Base-by-base conservation (phyloP, 2,113 vertebrate genomes). In the Madoqua kirkii region DNA sequence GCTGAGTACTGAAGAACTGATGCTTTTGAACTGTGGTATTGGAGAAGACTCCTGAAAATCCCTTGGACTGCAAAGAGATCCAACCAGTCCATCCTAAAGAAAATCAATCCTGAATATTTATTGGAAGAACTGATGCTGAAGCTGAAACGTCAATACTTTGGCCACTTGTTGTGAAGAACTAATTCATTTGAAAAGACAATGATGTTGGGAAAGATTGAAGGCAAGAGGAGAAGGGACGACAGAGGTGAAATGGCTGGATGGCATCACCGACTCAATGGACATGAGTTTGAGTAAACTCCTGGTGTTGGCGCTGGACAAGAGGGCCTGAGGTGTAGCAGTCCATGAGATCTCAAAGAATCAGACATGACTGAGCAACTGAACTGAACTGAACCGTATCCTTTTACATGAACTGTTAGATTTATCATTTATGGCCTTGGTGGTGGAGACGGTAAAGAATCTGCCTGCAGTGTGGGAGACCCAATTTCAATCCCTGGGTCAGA, bases 151-250 rank as follows among this genome's bases (percentile, higher is more conserved):
- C 4, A 71, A 36, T 40, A 71, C 19, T 71, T 23, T 71, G 67
- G 19, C n/a, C 67, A 71, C 10, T 6, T 40, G 10, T 23, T 71
- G 19, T 0, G 0, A 23, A 71, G 67, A 23, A 40, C 19, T 23
- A n/a, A 40, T 12, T 12, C 67, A 71, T 40, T 71, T 23, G 67
- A 40, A 36, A 71, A 71, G 10, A 12, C n/a, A 10, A 21, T 40
- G n/a, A 71, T 12, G n/a, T 1, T 71, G 67, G 67, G n/a, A 71
- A 40, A 12, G n/a, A 71, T 6, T 40, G n/a, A 40, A 23, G 67
- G n/a, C 10, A 6, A 17, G n/a, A 71, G n/a, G n/a, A 71, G 33
- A 71, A 71, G 64, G 64, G n/a, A 12, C 0, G 0, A 71, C n/a
- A 11, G n/a, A 71, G 19, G 64, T 71, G n/a, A 71, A 4, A 21